phyloP scores from a whole-genome alignment of 2,113 vertebrate species.

The Lepidothrix coronata region DNA sequence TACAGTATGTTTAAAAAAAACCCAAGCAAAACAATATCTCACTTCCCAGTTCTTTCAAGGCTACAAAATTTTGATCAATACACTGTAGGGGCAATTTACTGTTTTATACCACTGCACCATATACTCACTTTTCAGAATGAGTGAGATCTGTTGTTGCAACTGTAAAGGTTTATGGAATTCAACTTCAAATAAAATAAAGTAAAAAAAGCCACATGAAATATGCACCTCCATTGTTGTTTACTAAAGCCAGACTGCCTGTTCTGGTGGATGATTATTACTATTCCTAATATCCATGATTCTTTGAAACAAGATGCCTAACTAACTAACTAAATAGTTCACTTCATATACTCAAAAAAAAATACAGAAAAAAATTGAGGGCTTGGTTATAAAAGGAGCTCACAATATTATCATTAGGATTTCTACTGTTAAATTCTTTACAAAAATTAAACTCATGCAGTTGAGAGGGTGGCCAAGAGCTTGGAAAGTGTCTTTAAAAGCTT shows the following conservation, averaged over 20 bases:
- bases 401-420: not conserved
- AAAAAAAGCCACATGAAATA: not conserved
- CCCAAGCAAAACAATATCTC: not conserved
- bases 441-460: not conserved
- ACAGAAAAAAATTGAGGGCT: not conserved
- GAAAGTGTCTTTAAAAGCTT: rapidly evolving
- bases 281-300: not conserved
- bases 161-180: not conserved
- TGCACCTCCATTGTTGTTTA: not conserved
- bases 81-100: conserved; percentile 43
- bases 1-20: not conserved
- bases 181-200: not conserved
- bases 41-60: conserved; percentile 39
- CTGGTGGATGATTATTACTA: not conserved
- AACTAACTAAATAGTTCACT: not conserved
- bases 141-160: not conserved
- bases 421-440: not conserved
- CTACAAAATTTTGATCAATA: conserved; percentile 57
- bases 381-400: not conserved
- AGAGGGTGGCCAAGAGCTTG: not conserved
- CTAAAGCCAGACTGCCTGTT: not conserved
- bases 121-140: conserved; percentile 31
- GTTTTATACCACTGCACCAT: conserved; percentile 21
- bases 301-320: not conserved
- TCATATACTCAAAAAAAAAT: not conserved